These are phyloP conservation scores for Pocillopora damicornis DNA, from an alignment of 64 coral and sea anemone species.

Conservation along the genomic window DNA sequence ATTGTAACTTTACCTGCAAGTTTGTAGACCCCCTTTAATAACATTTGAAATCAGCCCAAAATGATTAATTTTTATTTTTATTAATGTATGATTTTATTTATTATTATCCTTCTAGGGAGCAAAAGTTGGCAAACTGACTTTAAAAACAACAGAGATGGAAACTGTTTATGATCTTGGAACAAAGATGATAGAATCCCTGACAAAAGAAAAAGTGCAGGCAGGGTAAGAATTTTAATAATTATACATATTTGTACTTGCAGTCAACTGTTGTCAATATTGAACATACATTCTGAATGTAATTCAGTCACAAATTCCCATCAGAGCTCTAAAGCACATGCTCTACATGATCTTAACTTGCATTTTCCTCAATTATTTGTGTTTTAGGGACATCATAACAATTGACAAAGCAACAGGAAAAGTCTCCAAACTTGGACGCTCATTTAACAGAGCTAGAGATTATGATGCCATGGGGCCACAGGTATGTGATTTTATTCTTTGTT, in stretches of 20 bases:
- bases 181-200: conserved; percentile 99
- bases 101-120: conserved; percentile 51
- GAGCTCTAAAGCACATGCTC: too few relatives aligned
- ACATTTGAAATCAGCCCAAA: not conserved
- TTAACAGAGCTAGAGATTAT: conserved; percentile 96
- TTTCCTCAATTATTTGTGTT: not conserved
- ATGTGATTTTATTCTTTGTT: not conserved
- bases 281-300: not conserved
- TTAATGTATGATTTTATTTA: not conserved
- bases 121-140: conserved; percentile 94
- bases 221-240: conserved; percentile 58
- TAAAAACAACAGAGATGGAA: conserved; percentile 99
- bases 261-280: too few relatives aligned
- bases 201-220: conserved; percentile 98
- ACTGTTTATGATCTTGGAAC: conserved; percentile 97
- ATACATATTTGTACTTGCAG: too few relatives aligned
- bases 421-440: conserved; percentile 94
- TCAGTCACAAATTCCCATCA: too few relatives aligned
- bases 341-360: too few relatives aligned
- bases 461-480: conserved; percentile 98
- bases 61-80: not conserved
- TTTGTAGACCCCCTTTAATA: too few relatives aligned
- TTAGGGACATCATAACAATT: conserved; percentile 95
- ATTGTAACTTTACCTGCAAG: too few relatives aligned
- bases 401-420: conserved; percentile 99